phyloP scores from a whole-genome alignment of 2,888 invertebrate genomes.

The Macaria liturata region DNA sequence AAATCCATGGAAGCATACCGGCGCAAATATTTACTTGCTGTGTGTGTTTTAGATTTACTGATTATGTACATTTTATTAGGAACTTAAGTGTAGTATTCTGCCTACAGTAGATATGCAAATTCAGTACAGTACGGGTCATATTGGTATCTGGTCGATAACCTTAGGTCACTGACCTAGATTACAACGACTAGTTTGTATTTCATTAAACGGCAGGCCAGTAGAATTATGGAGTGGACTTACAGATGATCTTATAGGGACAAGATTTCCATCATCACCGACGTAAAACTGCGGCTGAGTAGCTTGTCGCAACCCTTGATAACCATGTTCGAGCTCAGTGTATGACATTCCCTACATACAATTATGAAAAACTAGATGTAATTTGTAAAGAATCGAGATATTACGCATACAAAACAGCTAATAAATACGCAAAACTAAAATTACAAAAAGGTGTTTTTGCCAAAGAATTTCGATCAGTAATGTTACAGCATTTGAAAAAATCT shows the following conservation, averaged over 20 bases:
- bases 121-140: conserved; percentile 14
- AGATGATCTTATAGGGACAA: conserved; percentile 80
- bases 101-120: neutral
- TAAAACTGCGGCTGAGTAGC: conserved; percentile 87
- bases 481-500: neutral
- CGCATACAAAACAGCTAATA: conserved; percentile 12
- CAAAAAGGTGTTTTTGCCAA: conserved; percentile 1
- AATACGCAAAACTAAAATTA: conserved; percentile 12
- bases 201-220: conserved; percentile 10
- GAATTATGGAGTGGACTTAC: conserved; percentile 70
- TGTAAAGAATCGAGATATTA: conserved; percentile 9
- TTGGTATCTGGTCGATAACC: conserved; percentile 19
- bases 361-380: conserved; percentile 4
- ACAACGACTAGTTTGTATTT: conserved; percentile 5
- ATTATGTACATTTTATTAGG: conserved; percentile 13
- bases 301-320: conserved; percentile 93
- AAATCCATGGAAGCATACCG: conserved; percentile 19
- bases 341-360: conserved; percentile 87
- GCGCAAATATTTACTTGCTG: conserved; percentile 25
- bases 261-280: conserved; percentile 87
- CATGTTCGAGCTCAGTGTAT: conserved; percentile 96
- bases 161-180: conserved; percentile 19
- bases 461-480: conserved; percentile 1
- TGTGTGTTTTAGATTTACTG: conserved; percentile 26
- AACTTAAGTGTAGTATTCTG: conserved; percentile 3